Base-by-base conservation (phyloP, 2,113 vertebrate species). In the Ptilonorhynchus violaceus region DNA sequence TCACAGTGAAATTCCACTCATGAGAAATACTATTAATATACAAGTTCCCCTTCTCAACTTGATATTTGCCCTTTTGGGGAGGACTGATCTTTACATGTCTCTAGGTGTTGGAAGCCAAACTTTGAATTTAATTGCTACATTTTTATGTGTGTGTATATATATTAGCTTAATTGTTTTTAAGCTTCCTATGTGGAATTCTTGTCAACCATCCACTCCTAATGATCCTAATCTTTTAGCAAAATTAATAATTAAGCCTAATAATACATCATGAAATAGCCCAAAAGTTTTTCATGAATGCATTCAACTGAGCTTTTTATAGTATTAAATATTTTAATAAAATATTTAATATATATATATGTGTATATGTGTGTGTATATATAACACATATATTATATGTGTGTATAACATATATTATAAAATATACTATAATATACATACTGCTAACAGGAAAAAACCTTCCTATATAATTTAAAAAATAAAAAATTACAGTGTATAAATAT, bases 1-100 rank as follows among this genome's bases (percentile, higher is more conserved):
- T 23, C n/a, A 58, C 33, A 35, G 60, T 91, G 93, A 96, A 85
- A 96, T 88, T 93, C 67, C 59, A 10, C 70, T 91, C 72, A 66
- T 18, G 63, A 89, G 46, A 85, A 88, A 78, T 46, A 79, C 17
- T 64, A 78, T 56, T 62, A 92, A 82, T 47, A 69, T 35, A 50
- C 46, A 85, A 83, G 11, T 80, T 93, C 75, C 12, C 28, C 64
- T 79, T 76, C 47, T 76, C 30, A 82, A 39, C 21, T 62, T 62
- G 13, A 5, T 46, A 67, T 39, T 44, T 85, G 31, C 16, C n/a
- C 41, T 92, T 82, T 85, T 44, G 44, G 7, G 18, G 15, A 75
- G 20, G 15, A 70, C 21, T 64, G 30, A 1, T n/a, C 68, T 93
- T 89, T 58, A 82, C 1, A 3, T 27, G 17, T 62, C 39, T 67